phyloP scores from a whole-genome alignment of 1,140 invertebrate genomes.

The Sitodiplosis mosellana region DNA sequence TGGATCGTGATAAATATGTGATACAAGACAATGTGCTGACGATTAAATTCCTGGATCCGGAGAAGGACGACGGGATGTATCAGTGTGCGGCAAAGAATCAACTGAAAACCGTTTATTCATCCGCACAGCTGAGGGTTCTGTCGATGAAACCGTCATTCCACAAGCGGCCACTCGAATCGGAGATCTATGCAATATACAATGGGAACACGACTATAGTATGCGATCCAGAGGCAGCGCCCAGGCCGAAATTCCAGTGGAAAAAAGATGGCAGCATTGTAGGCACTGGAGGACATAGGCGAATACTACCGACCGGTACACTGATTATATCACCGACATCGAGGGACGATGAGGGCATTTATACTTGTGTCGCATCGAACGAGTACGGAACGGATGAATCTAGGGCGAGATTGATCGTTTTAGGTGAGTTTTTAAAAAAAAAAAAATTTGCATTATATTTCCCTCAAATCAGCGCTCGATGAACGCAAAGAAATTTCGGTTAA shows the following conservation, averaged over 20 bases:
- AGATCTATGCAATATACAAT: slow-evolving; percentile 75
- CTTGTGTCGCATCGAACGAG: slow-evolving; percentile 70
- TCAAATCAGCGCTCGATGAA: too few species aligned
- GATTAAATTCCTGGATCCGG: slow-evolving; percentile 55
- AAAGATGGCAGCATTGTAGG: slow-evolving; percentile 73
- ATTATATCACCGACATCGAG: slow-evolving; percentile 70
- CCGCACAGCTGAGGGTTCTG: slow-evolving; percentile 74
- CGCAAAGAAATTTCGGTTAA: too few species aligned
- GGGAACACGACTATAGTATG: slow-evolving; percentile 85
- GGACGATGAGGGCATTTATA: slow-evolving; percentile 76
- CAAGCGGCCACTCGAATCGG: slow-evolving; percentile 70
- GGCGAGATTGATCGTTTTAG: slow-evolving; percentile 67
- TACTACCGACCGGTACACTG: slow-evolving; percentile 66
- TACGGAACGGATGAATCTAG: slow-evolving; percentile 62
- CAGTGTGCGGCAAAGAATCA: slow-evolving; percentile 85
- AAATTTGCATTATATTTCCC: neutral
- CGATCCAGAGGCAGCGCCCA: slow-evolving; percentile 85
- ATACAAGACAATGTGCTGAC: slow-evolving; percentile 77
- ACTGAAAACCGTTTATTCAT: slow-evolving; percentile 67
- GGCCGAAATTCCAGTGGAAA: slow-evolving; percentile 76
- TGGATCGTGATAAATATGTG: slow-evolving; percentile 56
- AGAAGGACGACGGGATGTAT: slow-evolving; percentile 82
- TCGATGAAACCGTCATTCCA: slow-evolving; percentile 77
- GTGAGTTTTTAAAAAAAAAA: slow-evolving; percentile 29
- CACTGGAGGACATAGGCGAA: slow-evolving; percentile 54